Evolutionary conservation across 2,113 vertebrate genomes (phyloP), one percentile per base, ranked within the genome.

Genomic region (Mastomys coucha): DNA sequence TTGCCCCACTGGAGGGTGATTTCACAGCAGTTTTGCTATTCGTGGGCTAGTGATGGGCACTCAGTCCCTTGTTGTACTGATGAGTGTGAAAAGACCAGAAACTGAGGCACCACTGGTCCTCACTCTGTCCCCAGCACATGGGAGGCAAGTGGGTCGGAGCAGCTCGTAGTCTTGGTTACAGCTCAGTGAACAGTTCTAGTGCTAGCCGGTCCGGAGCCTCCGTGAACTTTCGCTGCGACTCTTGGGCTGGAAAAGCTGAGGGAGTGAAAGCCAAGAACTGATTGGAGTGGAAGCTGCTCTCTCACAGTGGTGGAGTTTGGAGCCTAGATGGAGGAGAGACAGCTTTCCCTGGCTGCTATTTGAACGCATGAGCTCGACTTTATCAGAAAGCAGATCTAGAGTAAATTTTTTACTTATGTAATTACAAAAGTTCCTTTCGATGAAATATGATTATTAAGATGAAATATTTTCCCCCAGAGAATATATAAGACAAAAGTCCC

Each of bases 391-490:
- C 58, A 76, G 60, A 88, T 19, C 28, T 73, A 80, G 95, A 13
- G 19, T 63, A 33, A 39, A 26, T 6, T 97, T 96, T 85, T 80
- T 45, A 91, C 24, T 60, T 92, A 89, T 0, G 1, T 45, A 69
- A 91, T 86, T 67, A 17, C 31, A 51, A 56, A 87, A 87, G 69
- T 10, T 67, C 1, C 2, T 58, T 96, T 95, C 26, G 17, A 77
- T 45, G 80, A 87, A 90, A 65, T 87, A 31, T 92, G 85, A 60
- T 3, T 56, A 31, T 82, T 75, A 91, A 82, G 51, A 70, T 91
- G 19, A 76, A 72, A 2, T 77, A 26, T 2, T 80, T 84, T 14
- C 45, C 3, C 19, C 33, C 75, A 45, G 31, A 76, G 75, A 69
- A 49, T 60, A 72, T 26, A 24, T 42, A 31, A 90, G 33, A 91